Base-by-base conservation (phyloP, 2,113 vertebrate genomes). In the Amblyopsis rosae region DNA sequence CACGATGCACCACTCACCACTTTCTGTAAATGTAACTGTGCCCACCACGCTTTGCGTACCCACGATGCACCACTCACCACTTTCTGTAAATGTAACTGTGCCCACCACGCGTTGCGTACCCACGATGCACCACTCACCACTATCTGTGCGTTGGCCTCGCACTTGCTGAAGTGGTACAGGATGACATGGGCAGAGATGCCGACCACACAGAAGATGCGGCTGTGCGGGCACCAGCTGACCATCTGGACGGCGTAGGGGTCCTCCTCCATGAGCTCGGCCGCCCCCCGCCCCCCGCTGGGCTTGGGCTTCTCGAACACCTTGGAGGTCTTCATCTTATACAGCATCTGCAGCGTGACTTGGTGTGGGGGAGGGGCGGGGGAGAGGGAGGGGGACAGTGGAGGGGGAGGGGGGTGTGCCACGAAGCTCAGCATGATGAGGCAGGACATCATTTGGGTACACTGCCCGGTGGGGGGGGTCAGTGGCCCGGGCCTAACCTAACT, bases 301-400 rank as follows among this genome's bases (percentile, higher is more conserved):
- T 98, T 98, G 65, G 94, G 93, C 84, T 99, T 98, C 87, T 99
- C 96, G 88, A 99, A 99, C 54, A 95, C 95, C 83, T 99, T 99
- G 79, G 95, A 97, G 0, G 95, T 98, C 91, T 99, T 99, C 81
- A 99, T 82, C 87, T 98, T 99, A 89, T 99, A 99, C 68, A 99
- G 88, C 96, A 99, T 97, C 93, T 99, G 96, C 32, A 99, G 91
- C 66, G 96, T 98, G 88, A 97, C 98, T 99, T 82, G 53, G 53
- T 13, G n/a, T 48, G 48, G 33, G 79, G 58, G 35, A 2, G 13
- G 33, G 76, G 32, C 73, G 13, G 47, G 17, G 46, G 13, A 56
- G 58, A 54, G 12, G 12, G 45, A 3, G n/a, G 15, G 45, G 16
- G n/a, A 65, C 16, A 41, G 51, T 13, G 26, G 67, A 9, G 46